These are phyloP conservation scores for Seriola aureovittata DNA, from an alignment of 2,113 vertebrate genomes.

Conservation along the genomic window DNA sequence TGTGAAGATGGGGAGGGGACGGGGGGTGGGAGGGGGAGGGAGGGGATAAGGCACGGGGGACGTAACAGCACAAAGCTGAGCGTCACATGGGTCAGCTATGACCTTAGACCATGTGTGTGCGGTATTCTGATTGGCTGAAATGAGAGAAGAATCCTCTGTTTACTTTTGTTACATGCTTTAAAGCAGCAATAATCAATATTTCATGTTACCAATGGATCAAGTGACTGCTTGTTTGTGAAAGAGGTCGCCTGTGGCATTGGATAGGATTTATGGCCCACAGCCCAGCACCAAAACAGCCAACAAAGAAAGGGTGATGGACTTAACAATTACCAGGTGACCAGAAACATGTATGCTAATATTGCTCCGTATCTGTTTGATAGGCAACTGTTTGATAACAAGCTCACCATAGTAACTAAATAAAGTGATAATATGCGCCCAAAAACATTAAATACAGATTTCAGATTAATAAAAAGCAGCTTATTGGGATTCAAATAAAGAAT, in stretches of 20 bases:
- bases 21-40: not conserved
- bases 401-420: not conserved
- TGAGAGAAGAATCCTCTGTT: constrained; percentile 31
- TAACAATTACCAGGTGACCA: not conserved
- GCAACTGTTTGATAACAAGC: not conserved
- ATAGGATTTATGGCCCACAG: no score
- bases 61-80: constrained; percentile 47
- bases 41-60: not conserved
- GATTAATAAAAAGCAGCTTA: not conserved
- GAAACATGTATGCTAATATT: not conserved
- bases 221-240: not conserved
- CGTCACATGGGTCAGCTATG: constrained; percentile 58
- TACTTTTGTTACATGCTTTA: not conserved
- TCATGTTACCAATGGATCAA: not conserved
- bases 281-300: not conserved
- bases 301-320: not conserved
- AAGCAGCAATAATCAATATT: not conserved
- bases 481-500: not conserved
- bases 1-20: constrained; percentile 46
- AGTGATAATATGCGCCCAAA: not conserved
- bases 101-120: constrained; percentile 39
- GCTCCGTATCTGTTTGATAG: not conserved
- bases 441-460: not conserved
- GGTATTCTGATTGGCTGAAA: constrained; percentile 38
- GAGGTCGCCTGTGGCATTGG: no score